A percentile compares a stretch with the other conserved stretches of the same genome.
These are phyloP conservation scores for Drosophila bunnanda DNA, from an alignment of 2,888 invertebrate species.

Conservation along the genomic window DNA sequence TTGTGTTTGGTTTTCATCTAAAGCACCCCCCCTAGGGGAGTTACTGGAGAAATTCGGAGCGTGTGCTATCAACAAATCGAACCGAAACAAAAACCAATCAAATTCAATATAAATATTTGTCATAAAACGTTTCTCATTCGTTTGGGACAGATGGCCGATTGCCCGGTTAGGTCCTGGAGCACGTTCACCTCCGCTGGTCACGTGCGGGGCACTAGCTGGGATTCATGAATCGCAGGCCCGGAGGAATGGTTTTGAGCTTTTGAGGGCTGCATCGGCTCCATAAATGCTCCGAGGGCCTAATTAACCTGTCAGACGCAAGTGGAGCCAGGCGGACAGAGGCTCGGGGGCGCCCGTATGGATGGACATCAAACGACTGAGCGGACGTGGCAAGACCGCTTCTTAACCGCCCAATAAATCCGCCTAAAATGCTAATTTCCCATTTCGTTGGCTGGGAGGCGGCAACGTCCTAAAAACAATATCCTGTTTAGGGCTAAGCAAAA, in stretches of 20 bases:
- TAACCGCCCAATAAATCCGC: conserved; percentile 33
- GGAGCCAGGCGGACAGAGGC: conserved; percentile 20
- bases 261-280: conserved; percentile 1
- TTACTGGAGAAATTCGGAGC: conserved; percentile 12
- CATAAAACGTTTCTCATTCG: conserved; percentile 43
- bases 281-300: conserved; percentile 48
- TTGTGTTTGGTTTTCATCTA: neutral
- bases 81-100: conserved; percentile 40
- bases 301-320: conserved; percentile 65
- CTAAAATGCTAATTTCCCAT: conserved; percentile 68
- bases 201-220: conserved; percentile 14
- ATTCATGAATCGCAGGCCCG: conserved; percentile 7
- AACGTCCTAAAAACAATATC: conserved; percentile 61
- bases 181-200: conserved; percentile 27
- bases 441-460: conserved; percentile 13
- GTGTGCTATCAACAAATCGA: conserved; percentile 57
- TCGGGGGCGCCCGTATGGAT: conserved; percentile 10
- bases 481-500: conserved; percentile 53
- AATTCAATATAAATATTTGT: conserved; percentile 56
- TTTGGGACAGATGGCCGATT: conserved; percentile 13
- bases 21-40: neutral
- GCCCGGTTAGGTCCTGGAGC: conserved; percentile 1
- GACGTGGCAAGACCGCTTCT: conserved; percentile 26
- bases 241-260: neutral
- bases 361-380: conserved; percentile 63